A percentile compares a stretch with the other conserved stretches of the same genome.
Evolutionary conservation across 2,797 vertebrate genomes (phyloP).

Genomic region (Thalassophryne amazonica): DNA sequence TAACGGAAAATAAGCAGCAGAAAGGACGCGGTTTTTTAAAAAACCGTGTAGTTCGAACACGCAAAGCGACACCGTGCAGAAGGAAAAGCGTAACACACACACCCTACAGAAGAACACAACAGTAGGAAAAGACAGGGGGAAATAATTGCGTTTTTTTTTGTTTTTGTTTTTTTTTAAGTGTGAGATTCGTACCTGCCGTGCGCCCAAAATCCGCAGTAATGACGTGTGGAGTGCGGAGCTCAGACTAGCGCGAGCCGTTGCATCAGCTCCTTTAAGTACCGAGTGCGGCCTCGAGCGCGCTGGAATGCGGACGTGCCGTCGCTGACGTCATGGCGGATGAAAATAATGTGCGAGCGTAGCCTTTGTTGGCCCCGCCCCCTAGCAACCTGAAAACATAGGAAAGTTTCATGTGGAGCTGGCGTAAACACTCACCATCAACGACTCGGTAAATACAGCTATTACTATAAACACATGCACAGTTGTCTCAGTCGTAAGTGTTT

Average conservation of each 20-base stretch:
- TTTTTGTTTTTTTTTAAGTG: too few species aligned
- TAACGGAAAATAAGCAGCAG: too few species aligned
- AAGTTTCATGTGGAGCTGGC: conserved; percentile 36
- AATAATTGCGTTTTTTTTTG: too few species aligned
- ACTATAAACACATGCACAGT: conserved; percentile 20
- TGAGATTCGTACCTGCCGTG: too few species aligned
- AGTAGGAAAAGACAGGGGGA: too few species aligned
- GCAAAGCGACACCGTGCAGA: too few species aligned
- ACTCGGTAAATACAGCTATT: conserved; percentile 8
- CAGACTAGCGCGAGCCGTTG: conserved; percentile 79
- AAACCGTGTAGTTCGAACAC: too few species aligned
- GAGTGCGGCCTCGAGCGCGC: conserved; percentile 78
- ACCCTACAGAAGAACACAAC: too few species aligned
- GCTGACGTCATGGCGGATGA: conserved; percentile 84
- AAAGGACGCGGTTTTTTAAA: too few species aligned
- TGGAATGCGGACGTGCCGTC: conserved; percentile 91
- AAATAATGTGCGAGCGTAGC: conserved; percentile 61
- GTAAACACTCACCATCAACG: conserved; percentile 20
- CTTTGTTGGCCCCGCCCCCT: conserved; percentile 63
- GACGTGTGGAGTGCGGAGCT: background rate
- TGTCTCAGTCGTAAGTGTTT: conserved; percentile 7
- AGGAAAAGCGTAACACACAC: too few species aligned
- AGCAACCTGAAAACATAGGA: conserved; percentile 68
- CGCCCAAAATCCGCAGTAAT: conserved; percentile 56
- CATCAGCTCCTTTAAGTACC: conserved; percentile 93